These are phyloP conservation scores for Drosophila rhopaloa DNA, from an alignment of 1,140 invertebrate species.

Conservation along the genomic window DNA sequence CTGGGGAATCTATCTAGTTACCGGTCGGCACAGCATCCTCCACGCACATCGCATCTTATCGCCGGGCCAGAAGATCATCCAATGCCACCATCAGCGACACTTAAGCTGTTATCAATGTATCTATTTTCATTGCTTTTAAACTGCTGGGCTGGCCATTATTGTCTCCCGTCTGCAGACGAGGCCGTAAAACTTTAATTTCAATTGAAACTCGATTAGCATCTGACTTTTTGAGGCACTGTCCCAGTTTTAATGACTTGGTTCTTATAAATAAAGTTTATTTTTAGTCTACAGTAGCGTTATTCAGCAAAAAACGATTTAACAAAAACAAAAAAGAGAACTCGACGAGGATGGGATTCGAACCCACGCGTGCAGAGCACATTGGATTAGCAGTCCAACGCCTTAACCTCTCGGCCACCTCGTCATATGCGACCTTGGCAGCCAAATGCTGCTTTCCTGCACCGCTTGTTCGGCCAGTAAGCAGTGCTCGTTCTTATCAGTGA, in stretches of 20 bases:
- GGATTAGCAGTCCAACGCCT: constrained; percentile 94
- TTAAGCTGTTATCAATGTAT: constrained; percentile 77
- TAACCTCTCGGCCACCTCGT: constrained; percentile 96
- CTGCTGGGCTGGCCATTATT: constrained; percentile 40
- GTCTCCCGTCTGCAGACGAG: constrained; percentile 8
- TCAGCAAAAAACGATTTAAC: background rate
- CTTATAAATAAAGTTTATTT: constrained; percentile 6
- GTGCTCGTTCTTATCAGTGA: constrained; percentile 5
- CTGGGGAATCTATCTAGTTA: constrained; percentile 49
- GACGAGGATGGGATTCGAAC: constrained; percentile 96
- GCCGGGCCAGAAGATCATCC: constrained; percentile 24
- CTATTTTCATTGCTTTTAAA: constrained; percentile 77
- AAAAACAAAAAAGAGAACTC: constrained; percentile 56
- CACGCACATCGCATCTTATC: constrained; percentile 35
- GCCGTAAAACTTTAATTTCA: constrained; percentile 66
- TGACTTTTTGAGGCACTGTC: constrained; percentile 42
- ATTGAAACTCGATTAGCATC: constrained; percentile 68
- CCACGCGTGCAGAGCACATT: constrained; percentile 91
- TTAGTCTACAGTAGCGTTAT: constrained; percentile 16
- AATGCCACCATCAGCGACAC: constrained; percentile 41
- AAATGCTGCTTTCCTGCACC: constrained; percentile 18
- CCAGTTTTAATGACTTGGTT: background rate
- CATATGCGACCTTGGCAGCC: constrained; percentile 65
- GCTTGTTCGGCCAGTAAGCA: constrained; percentile 5
- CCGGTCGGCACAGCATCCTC: constrained; percentile 18